phyloP scores from a whole-genome alignment of 2,797 vertebrate genomes.

The Pangasius krempfi region DNA sequence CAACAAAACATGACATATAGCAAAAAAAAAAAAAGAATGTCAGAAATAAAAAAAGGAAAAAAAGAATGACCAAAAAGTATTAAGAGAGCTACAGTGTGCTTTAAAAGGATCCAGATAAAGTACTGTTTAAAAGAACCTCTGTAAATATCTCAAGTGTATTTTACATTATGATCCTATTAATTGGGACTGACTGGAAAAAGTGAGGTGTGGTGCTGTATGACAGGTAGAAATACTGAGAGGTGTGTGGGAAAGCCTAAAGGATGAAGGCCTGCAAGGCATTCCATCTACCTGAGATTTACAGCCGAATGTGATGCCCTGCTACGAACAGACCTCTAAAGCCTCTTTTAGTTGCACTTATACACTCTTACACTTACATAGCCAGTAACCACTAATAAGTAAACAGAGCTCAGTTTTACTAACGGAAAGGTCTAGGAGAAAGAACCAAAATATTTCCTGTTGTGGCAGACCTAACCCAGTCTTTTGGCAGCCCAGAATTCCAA shows the following conservation, averaged over 20 bases:
- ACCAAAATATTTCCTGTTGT: constrained; percentile 70
- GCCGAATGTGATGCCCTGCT: constrained; percentile 61
- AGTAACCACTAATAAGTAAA: constrained; percentile 70
- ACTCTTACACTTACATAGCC: constrained; percentile 64
- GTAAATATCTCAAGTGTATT: constrained; percentile 60
- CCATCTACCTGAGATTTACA: constrained; percentile 72
- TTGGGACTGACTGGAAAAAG: constrained; percentile 73
- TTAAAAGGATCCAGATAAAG: constrained; percentile 3
- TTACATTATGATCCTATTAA: constrained; percentile 67
- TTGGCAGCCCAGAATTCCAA: constrained; percentile 60
- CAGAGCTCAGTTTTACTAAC: constrained; percentile 64
- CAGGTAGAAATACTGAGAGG: constrained; percentile 46
- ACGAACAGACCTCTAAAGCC: constrained; percentile 65
- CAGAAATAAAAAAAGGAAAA: not conserved
- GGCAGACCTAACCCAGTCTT: constrained; percentile 54
- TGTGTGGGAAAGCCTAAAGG: constrained; percentile 65
- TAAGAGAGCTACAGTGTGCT: not conserved
- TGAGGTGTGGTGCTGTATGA: constrained; percentile 66
- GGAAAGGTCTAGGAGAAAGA: constrained; percentile 66
- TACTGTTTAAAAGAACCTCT: constrained; percentile 53
- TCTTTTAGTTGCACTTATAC: constrained; percentile 60
- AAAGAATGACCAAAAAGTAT: not conserved
- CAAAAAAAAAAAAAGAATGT: not conserved
- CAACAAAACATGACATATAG: not conserved
- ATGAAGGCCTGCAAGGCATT: constrained; percentile 70